Percentiles rank a stretch among this genome's conserved stretches.
phyloP scores from a whole-genome alignment of 2,888 invertebrate species.

The Aphidius colemani region DNA sequence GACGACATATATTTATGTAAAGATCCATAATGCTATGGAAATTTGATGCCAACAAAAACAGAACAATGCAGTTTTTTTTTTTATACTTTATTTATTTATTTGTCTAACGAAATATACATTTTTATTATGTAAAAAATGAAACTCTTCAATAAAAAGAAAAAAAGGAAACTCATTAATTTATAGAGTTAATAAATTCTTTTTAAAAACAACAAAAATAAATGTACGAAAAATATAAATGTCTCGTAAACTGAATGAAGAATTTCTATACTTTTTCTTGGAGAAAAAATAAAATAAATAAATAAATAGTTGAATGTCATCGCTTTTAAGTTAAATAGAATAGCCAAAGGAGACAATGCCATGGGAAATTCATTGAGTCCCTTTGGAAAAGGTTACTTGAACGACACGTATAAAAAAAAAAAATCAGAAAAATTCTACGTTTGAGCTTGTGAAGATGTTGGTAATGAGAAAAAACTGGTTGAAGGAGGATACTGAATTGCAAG shows the following conservation, averaged over 20 bases:
- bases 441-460: conserved; percentile 27
- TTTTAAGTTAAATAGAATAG: neutral
- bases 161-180: neutral
- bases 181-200: neutral
- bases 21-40: conserved; percentile 53
- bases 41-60: conserved; percentile 54
- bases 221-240: too few species aligned
- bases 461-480: conserved; percentile 28
- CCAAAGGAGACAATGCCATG: conserved; percentile 15
- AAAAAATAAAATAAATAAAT: conserved; percentile 3
- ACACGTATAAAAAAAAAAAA: conserved; percentile 19
- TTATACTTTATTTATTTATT: too few species aligned
- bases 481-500: conserved; percentile 30
- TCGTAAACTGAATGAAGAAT: neutral
- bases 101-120: neutral
- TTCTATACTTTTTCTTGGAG: neutral
- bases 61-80: conserved; percentile 34
- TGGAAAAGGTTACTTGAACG: conserved; percentile 9
- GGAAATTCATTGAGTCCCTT: conserved; percentile 26
- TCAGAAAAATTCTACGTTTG: neutral
- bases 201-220: neutral
- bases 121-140: neutral
- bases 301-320: neutral
- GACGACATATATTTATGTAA: too few species aligned
- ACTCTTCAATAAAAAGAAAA: neutral